Base-by-base conservation (phyloP, 2,888 invertebrate species). In the Apamea anceps region DNA sequence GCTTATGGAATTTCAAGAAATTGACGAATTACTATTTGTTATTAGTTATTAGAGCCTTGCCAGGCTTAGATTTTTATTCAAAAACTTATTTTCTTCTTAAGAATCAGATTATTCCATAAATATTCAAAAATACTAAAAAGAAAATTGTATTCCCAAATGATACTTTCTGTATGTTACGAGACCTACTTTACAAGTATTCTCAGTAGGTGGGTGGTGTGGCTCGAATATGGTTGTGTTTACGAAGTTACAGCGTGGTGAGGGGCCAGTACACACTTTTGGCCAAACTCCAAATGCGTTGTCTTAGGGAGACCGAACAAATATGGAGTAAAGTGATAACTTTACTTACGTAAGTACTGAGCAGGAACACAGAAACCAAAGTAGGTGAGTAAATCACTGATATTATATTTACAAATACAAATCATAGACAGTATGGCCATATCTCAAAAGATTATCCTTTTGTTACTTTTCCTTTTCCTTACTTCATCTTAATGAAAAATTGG, bases 211-310 rank as follows among this genome's bases (percentile, higher is more conserved):
- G n/a, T 25, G 48, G 45, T 75, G 57, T 37, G 54, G 77, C 65
- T 81, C 66, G 76, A 67, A 75, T 78, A 70, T 79, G 81, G 77
- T 80, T 79, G 72, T 75, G 76, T 85, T 78, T 80, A 83, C 79
- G 72, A 79, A 78, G 79, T 82, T 77, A 80, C 81, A 77, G 67
- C 62, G 75, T 66, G 70, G 70, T 80, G 66, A 80, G 80, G 28
- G 75, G 54, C 63, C 60, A 70, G 66, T 76, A 84, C 79, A 86
- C 81, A 87, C 78, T 86, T 88, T 86, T 88, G 88, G 89, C 89
- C 28, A 12, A 79, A 77, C 71, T 87, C 88, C 89, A 88, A 88
- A 80, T 77, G 74, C 76, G 74, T 88, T 82, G 87, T 88, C 88
- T 88, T 85, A 65, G 70, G 71, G 60, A 75, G n/a, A 73, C 76